Percentiles rank a stretch among this genome's conserved stretches.
Evolutionary conservation across 2,113 vertebrate species (phyloP).

Genomic region (Psammodynastes pulverulentus): DNA sequence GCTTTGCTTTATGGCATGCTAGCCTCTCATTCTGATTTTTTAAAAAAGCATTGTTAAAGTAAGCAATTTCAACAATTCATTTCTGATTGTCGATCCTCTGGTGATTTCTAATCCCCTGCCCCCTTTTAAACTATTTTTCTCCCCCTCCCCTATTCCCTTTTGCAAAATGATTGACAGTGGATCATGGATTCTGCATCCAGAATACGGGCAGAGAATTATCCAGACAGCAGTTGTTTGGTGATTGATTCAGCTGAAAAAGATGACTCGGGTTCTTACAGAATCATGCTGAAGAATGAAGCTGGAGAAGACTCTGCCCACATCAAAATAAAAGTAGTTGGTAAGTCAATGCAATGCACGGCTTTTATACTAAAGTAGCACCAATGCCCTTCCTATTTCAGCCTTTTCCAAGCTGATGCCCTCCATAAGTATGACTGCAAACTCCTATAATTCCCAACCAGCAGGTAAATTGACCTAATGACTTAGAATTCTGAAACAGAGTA

Average conservation of each 20-base stretch:
- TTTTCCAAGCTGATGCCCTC: neutral
- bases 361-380: neutral
- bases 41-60: neutral
- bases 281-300: conserved; percentile 93
- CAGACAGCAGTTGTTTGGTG: conserved; percentile 89
- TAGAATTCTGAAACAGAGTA: neutral
- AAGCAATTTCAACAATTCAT: neutral
- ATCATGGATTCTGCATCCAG: conserved; percentile 85
- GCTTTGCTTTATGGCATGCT: neutral
- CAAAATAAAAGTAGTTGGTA: conserved; percentile 96
- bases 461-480: neutral
- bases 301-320: conserved; percentile 87
- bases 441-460: neutral
- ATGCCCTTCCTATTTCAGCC: neutral
- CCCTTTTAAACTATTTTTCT: neutral
- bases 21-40: neutral
- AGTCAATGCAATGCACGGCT: conserved; percentile 53
- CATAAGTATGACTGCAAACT: neutral
- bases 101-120: neutral
- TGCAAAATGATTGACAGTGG: conserved; percentile 70
- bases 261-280: conserved; percentile 87
- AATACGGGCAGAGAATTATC: conserved; percentile 83
- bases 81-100: neutral
- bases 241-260: conserved; percentile 92
- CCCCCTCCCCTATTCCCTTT: neutral